These are phyloP conservation scores for Augiades crinisus DNA, from an alignment of 2,888 invertebrate genomes.

Conservation along the genomic window DNA sequence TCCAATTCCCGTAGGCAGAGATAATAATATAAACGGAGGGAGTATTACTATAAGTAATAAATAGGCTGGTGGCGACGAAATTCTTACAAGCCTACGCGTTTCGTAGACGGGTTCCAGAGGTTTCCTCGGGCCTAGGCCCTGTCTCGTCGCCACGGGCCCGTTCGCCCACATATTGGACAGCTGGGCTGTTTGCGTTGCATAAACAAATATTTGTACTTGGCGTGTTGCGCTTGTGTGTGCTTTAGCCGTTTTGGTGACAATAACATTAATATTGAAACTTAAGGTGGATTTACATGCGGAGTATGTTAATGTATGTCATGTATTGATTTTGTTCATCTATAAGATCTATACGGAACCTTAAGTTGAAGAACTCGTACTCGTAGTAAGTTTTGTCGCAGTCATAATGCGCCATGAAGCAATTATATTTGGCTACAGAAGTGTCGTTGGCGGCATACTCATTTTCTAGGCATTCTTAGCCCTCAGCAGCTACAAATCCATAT, in stretches of 20 bases:
- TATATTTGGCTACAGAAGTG: too few relatives aligned
- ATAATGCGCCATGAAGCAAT: too few relatives aligned
- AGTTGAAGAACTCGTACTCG: too few relatives aligned
- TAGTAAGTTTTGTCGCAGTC: too few relatives aligned
- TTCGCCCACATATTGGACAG: conserved; percentile 36
- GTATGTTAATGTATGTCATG: too few relatives aligned
- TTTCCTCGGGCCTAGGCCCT: conserved; percentile 33
- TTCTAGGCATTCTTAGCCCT: too few relatives aligned
- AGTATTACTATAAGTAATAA: not conserved
- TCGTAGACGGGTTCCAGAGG: conserved; percentile 36
- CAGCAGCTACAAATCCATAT: too few relatives aligned
- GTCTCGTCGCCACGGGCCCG: conserved; percentile 30
- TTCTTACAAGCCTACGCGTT: conserved; percentile 40
- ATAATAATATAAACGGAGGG: not conserved
- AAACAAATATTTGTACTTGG: conserved; percentile 2
- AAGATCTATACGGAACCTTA: too few relatives aligned
- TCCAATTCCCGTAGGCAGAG: not conserved
- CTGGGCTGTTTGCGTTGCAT: not conserved
- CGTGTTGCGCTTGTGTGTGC: not conserved
- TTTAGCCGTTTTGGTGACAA: not conserved
- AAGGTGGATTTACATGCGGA: too few relatives aligned
- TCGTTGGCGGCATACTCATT: too few relatives aligned
- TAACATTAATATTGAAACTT: too few relatives aligned
- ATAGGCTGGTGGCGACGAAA: conserved; percentile 1
- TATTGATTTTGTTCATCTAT: too few relatives aligned